Conservation (phyloP, 2,113 vertebrate species). For the Pelobates fuscus region DNA sequence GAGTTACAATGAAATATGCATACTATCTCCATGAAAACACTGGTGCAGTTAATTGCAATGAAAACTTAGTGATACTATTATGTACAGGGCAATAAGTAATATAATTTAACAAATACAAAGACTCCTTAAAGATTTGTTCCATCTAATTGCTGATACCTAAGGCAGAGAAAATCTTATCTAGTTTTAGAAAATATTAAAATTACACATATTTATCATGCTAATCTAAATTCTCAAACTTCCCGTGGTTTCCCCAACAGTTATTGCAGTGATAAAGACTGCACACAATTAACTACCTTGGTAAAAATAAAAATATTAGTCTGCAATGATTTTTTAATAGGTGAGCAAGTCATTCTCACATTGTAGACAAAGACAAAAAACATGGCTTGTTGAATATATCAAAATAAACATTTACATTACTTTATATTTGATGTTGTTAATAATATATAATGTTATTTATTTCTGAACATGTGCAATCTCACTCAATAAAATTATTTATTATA, state of each 20-base stretch:
- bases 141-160: slow-evolving; percentile 26
- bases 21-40: slow-evolving; percentile 18
- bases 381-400: too few species aligned
- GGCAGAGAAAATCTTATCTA: slow-evolving; percentile 39
- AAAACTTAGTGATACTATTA: slow-evolving; percentile 21
- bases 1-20: slow-evolving; percentile 17
- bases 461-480: too few species aligned
- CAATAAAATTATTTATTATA: too few species aligned
- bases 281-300: neutral
- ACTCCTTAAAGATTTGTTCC: slow-evolving; percentile 16
- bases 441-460: too few species aligned
- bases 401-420: too few species aligned
- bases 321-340: neutral
- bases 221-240: slow-evolving; percentile 38
- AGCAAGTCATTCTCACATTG: too few species aligned
- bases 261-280: slow-evolving; percentile 22
- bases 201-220: slow-evolving; percentile 32
- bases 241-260: slow-evolving; percentile 1
- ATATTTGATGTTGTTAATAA: too few species aligned
- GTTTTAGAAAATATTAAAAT: slow-evolving; percentile 17
- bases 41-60: slow-evolving; percentile 8
- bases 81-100: neutral
- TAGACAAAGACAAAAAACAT: neutral
- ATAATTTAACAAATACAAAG: slow-evolving; percentile 14
- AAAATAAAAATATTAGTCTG: neutral